Percentiles rank a stretch among this genome's conserved stretches.
Conservation (phyloP, 2,888 invertebrate genomes). For the Dinocampus coccinellae region DNA sequence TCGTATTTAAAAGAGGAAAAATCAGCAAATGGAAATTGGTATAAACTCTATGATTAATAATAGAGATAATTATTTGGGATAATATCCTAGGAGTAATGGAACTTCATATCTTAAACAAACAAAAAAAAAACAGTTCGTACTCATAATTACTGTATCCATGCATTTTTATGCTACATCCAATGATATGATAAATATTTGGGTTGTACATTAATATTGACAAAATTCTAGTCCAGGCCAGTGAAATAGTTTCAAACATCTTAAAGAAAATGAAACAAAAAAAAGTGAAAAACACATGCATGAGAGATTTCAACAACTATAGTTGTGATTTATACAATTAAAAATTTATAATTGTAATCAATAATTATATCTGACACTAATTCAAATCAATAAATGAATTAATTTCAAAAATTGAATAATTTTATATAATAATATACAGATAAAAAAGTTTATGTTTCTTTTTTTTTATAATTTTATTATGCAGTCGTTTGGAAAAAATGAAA, state of each 20-base stretch:
- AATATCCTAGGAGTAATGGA: background rate
- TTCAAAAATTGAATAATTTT: background rate
- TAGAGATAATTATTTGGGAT: background rate
- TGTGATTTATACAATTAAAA: background rate
- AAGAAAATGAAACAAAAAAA: background rate
- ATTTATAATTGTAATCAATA: slow-evolving; percentile 5
- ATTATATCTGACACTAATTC: background rate
- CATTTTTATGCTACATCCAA: slow-evolving; percentile 10
- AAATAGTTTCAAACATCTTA: slow-evolving; percentile 1
- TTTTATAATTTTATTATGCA: slow-evolving; percentile 15
- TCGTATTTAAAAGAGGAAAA: background rate
- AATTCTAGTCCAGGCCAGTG: slow-evolving; percentile 21
- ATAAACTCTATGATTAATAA: background rate
- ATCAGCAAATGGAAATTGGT: background rate
- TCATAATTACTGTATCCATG: background rate
- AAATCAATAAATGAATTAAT: background rate
- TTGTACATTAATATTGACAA: background rate
- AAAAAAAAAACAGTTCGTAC: background rate
- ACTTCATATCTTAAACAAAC: background rate
- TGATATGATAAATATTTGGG: slow-evolving; percentile 6
- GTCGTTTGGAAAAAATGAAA: background rate
- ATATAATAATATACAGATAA: background rate
- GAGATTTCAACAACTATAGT: background rate
- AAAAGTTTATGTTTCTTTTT: slow-evolving; percentile 7
- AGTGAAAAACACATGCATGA: background rate